phyloP scores from a whole-genome alignment of 1,140 invertebrate genomes.

The Habropoda laboriosa region DNA sequence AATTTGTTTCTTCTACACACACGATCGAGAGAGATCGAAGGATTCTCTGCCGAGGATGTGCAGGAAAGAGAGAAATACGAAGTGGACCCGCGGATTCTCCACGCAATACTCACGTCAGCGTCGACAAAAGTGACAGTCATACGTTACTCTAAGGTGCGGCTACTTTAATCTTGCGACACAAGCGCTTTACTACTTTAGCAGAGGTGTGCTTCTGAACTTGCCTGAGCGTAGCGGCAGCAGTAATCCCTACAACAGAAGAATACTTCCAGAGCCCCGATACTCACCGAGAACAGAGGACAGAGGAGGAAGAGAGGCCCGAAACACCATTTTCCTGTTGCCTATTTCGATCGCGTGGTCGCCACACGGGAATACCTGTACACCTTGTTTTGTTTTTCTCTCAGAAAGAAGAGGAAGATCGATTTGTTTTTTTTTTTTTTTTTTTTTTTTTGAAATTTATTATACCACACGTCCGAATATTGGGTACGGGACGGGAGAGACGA shows the following conservation, averaged over 20 bases:
- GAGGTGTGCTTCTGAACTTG: constrained; percentile 78
- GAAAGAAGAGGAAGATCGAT: too few relatives aligned
- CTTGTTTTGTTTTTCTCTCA: constrained; percentile 3
- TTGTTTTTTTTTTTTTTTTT: too few relatives aligned
- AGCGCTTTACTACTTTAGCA: constrained; percentile 75
- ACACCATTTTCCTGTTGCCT: constrained; percentile 24
- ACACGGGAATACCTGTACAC: constrained; percentile 30
- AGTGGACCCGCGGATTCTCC: constrained; percentile 42
- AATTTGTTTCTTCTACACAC: too few relatives aligned
- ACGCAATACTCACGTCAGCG: constrained; percentile 66
- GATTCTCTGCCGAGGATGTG: too few relatives aligned
- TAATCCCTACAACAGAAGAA: constrained; percentile 82
- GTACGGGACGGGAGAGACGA: too few relatives aligned
- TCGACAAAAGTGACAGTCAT: constrained; percentile 64
- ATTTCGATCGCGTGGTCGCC: constrained; percentile 13
- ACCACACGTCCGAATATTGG: too few relatives aligned
- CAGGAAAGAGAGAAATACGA: too few relatives aligned
- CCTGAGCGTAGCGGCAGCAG: constrained; percentile 79
- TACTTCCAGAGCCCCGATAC: constrained; percentile 77
- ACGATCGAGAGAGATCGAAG: not conserved
- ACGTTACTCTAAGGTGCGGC: constrained; percentile 72
- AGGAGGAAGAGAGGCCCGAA: constrained; percentile 19
- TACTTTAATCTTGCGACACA: constrained; percentile 75
- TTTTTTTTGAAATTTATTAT: too few relatives aligned
- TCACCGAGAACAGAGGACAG: constrained; percentile 65